Conservation (phyloP, 2,113 vertebrate genomes). For the Neotoma lepida region DNA sequence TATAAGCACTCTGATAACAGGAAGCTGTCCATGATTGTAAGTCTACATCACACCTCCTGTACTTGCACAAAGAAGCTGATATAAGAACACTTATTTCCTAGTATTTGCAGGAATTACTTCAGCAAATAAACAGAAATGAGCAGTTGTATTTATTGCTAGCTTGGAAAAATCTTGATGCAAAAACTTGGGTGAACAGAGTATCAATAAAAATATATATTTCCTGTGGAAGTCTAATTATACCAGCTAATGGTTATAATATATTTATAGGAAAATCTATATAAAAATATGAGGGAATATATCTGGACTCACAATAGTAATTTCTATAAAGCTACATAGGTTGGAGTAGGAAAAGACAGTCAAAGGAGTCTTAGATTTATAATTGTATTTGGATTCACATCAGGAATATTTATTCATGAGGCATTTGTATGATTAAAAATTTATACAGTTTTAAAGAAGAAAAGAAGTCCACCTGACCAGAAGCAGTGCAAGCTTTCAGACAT, state of each 20-base stretch:
- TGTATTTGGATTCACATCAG: conserved; percentile 29
- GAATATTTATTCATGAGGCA: conserved; percentile 47
- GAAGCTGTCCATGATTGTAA: neutral
- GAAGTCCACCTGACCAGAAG: neutral
- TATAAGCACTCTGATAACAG: neutral
- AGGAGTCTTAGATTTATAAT: conserved; percentile 49
- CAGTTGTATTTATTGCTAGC: conserved; percentile 14
- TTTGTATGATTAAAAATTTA: conserved; percentile 63
- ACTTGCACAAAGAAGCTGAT: neutral
- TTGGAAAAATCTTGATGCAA: conserved; percentile 18
- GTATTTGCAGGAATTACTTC: conserved; percentile 10
- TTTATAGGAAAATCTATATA: conserved; percentile 30
- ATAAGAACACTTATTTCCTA: conserved; percentile 20
- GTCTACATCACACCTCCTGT: neutral
- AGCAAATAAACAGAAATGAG: conserved; percentile 54
- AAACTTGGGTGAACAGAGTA: conserved; percentile 44
- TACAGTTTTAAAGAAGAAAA: conserved; percentile 55
- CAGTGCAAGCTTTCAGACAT: neutral
- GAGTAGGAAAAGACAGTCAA: neutral
- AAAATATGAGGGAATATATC: neutral
- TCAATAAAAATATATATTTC: conserved; percentile 53
- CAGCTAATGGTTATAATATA: neutral
- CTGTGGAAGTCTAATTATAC: neutral
- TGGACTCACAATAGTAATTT: conserved; percentile 24
- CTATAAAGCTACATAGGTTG: neutral